Evolutionary conservation across 2,888 invertebrate species (phyloP).

Genomic region (Orthonychiurus folsomi): DNA sequence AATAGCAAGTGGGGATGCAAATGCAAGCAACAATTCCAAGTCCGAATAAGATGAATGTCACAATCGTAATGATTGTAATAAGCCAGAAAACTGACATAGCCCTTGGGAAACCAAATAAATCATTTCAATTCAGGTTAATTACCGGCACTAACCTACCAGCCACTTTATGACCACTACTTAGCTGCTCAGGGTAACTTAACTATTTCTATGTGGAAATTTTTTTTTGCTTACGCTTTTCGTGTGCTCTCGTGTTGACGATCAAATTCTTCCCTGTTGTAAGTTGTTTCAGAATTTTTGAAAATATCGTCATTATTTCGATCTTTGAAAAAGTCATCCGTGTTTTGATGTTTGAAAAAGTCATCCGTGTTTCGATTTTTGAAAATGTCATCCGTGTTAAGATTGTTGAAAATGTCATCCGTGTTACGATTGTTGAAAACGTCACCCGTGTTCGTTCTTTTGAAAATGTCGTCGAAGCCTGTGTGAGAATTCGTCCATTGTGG

Average conservation of each 20-base stretch:
- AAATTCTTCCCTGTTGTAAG: no score
- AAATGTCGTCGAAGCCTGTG: no score
- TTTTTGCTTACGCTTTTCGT: background rate
- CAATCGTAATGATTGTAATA: background rate
- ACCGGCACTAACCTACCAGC: no score
- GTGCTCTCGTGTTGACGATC: background rate
- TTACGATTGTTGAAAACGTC: no score
- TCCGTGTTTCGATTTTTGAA: background rate
- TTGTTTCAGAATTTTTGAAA: no score
- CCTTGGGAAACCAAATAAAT: background rate
- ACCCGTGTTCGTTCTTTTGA: no score
- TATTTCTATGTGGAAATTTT: no score
- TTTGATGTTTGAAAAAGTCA: background rate
- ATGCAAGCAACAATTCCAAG: background rate
- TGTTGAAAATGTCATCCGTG: background rate
- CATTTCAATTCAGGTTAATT: background rate
- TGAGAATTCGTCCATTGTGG: no score
- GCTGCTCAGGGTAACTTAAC: background rate
- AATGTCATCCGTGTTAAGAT: background rate
- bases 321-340: background rate
- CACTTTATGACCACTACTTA: no score
- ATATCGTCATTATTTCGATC: background rate
- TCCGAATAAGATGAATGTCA: background rate
- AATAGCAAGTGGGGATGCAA: background rate
- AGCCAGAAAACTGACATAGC: background rate